Conservation (phyloP, 2,797 vertebrate genomes). For the Astyanax mexicanus region DNA sequence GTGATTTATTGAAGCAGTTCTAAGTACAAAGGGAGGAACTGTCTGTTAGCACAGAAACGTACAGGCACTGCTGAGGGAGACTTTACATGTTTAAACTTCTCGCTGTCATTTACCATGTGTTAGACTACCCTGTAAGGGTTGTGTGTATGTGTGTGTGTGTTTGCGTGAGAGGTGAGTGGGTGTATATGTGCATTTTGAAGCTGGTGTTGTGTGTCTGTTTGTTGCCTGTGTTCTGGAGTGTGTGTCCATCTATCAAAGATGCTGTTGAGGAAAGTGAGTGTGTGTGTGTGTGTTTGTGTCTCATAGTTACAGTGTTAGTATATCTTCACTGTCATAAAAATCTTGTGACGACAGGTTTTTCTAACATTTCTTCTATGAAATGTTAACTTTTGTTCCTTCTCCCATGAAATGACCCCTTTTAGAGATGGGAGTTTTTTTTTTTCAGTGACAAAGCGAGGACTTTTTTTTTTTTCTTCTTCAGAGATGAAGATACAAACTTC, state of each 20-base stretch:
- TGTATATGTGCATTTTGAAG: constrained; percentile 10
- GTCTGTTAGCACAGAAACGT: constrained; percentile 32
- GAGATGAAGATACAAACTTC: background rate
- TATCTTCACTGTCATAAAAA: background rate
- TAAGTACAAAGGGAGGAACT: constrained; percentile 7
- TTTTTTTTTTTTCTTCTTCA: background rate
- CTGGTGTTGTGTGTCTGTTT: constrained; percentile 8
- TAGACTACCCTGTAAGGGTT: constrained; percentile 25
- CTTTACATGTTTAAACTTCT: constrained; percentile 38
- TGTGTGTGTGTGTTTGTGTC: background rate
- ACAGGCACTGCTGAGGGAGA: constrained; percentile 22
- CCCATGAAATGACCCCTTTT: background rate
- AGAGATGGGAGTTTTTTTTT: background rate
- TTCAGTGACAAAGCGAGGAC: background rate
- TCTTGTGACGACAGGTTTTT: background rate
- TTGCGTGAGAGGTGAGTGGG: constrained; percentile 35
- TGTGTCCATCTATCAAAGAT: background rate
- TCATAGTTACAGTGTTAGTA: constrained; percentile 6
- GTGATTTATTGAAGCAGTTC: constrained; percentile 8
- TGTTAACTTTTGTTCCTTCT: no score
- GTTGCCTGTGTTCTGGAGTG: constrained; percentile 1
- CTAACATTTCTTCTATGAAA: no score
- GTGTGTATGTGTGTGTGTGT: constrained; percentile 5
- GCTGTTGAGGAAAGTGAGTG: constrained; percentile 8
- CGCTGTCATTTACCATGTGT: constrained; percentile 33